These are phyloP conservation scores for Aplocera efformata DNA, from an alignment of 2,888 invertebrate genomes.

Conservation along the genomic window DNA sequence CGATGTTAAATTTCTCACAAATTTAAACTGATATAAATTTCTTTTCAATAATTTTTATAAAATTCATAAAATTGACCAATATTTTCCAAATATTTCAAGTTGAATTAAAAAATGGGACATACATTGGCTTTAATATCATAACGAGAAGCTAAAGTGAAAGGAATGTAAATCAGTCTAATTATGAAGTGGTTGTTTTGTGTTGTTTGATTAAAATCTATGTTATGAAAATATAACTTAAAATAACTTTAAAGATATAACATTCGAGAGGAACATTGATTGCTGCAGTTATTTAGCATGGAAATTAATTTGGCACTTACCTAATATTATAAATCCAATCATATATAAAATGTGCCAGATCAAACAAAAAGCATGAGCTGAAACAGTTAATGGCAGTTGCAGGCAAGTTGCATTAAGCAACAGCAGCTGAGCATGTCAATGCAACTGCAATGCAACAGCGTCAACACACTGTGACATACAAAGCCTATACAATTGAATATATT, in stretches of 20 bases:
- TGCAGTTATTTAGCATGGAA: constrained; percentile 36
- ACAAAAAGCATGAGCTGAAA: constrained; percentile 27
- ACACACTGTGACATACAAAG: too few species aligned
- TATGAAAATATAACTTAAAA: constrained; percentile 33
- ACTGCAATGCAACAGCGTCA: too few species aligned
- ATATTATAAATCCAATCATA: constrained; percentile 32
- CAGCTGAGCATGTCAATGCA: too few species aligned
- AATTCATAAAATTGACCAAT: constrained; percentile 23
- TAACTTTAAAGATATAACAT: constrained; percentile 39
- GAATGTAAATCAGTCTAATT: constrained; percentile 59
- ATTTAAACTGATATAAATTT: constrained; percentile 25
- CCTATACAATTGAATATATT: too few species aligned
- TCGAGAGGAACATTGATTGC: constrained; percentile 52
- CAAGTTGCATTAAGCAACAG: too few species aligned
- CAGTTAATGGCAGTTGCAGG: too few species aligned
- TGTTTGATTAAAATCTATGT: constrained; percentile 28
- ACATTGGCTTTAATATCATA: constrained; percentile 14
- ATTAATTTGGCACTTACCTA: constrained; percentile 56
- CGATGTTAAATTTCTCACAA: constrained; percentile 26
- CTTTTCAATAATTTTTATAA: constrained; percentile 16
- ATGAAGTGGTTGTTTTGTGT: constrained; percentile 38
- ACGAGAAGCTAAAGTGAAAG: constrained; percentile 28
- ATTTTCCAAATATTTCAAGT: constrained; percentile 20
- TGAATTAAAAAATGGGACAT: constrained; percentile 28
- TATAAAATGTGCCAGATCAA: constrained; percentile 26